phyloP scores from a whole-genome alignment of 2,797 vertebrate species.

The Pitangus sulphuratus region DNA sequence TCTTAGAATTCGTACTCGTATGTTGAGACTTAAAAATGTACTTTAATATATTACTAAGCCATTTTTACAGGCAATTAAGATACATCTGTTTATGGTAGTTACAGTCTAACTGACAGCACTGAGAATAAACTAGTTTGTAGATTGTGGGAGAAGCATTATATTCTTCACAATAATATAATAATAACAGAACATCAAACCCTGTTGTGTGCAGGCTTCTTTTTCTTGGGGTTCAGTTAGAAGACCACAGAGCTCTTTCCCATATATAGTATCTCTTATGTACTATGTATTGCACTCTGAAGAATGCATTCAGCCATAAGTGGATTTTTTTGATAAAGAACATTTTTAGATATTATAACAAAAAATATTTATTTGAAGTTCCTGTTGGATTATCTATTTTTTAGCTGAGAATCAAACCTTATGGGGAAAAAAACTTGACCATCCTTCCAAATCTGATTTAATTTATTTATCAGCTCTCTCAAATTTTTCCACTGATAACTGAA shows the following conservation, averaged over 20 bases:
- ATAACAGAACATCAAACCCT: background rate
- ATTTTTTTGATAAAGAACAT: background rate
- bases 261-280: background rate
- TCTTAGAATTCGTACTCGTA: background rate
- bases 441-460: background rate
- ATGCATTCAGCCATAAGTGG: background rate
- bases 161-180: background rate
- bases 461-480: background rate
- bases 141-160: background rate
- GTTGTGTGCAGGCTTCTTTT: background rate
- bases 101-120: background rate
- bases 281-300: background rate
- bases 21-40: background rate
- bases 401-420: background rate
- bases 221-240: background rate
- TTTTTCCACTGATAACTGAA: background rate
- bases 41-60: background rate
- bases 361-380: background rate
- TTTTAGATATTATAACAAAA: background rate
- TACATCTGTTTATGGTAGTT: background rate
- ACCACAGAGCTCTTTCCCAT: background rate
- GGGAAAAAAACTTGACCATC: rapidly evolving
- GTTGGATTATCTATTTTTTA: background rate
- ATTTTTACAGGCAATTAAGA: background rate
- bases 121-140: background rate